These are phyloP conservation scores for Drosophila nebulosa DNA, from an alignment of 1,140 invertebrate genomes.

Conservation along the genomic window DNA sequence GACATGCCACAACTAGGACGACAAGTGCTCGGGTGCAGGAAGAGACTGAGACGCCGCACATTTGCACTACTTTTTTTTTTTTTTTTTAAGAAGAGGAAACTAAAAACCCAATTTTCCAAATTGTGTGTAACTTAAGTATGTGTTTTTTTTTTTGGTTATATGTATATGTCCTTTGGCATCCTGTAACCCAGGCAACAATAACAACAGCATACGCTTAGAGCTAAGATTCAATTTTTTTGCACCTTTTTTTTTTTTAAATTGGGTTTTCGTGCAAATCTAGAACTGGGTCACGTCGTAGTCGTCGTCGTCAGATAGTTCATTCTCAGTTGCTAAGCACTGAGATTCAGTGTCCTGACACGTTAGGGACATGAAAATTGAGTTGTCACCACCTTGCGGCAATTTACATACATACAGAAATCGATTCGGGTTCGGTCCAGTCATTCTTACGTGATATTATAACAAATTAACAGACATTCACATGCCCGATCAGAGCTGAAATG, in stretches of 20 bases:
- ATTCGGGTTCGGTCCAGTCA: background rate
- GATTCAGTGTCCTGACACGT: conserved; percentile 46
- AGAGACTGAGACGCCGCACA: conserved; percentile 17
- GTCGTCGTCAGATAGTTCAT: background rate
- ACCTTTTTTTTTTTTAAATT: conserved; percentile 8
- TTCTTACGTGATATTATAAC: conserved; percentile 71
- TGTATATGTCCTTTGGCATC: conserved; percentile 6
- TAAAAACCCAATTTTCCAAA: conserved; percentile 36
- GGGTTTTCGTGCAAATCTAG: background rate
- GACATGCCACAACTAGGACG: no score
- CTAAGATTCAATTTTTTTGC: conserved; percentile 30
- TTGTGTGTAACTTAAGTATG: conserved; percentile 24
- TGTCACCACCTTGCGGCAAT: conserved; percentile 69
- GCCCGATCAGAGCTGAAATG: conserved; percentile 24
- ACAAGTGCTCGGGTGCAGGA: conserved; percentile 49
- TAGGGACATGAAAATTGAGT: conserved; percentile 47
- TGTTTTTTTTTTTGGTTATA: background rate
- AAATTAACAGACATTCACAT: conserved; percentile 64
- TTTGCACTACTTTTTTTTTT: conserved; percentile 24
- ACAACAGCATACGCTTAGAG: conserved; percentile 7
- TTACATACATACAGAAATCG: conserved; percentile 63
- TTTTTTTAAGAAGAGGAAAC: conserved; percentile 13
- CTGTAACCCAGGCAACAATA: conserved; percentile 46
- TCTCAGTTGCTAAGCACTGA: conserved; percentile 40
- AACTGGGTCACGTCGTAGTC: conserved; percentile 26